These are phyloP conservation scores for Gambusia holbrooki DNA, from an alignment of 2,113 vertebrate species.

Conservation along the genomic window DNA sequence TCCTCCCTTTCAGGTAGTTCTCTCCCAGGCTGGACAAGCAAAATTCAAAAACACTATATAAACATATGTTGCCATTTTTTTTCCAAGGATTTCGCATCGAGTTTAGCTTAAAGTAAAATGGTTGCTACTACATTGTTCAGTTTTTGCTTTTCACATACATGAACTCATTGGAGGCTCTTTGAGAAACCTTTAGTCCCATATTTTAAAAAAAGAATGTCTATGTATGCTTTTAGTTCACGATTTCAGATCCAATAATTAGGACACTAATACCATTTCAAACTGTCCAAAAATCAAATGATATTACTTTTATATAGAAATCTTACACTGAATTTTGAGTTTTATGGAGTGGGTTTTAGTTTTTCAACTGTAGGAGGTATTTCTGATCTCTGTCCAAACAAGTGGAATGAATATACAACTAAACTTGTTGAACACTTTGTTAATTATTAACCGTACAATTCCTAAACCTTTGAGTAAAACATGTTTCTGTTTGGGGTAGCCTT, in stretches of 20 bases:
- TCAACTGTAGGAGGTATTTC: not conserved
- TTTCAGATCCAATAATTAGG: not conserved
- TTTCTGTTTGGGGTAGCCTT: not conserved
- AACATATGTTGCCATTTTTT: not conserved
- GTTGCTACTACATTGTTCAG: too few species aligned
- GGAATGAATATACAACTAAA: not conserved
- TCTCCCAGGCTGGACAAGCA: too few species aligned
- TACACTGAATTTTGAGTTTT: not conserved
- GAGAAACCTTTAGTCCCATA: too few species aligned
- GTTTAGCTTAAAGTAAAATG: too few species aligned
- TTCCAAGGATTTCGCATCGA: too few species aligned
- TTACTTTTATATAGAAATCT: not conserved
- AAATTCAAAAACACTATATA: not conserved
- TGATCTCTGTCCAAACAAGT: not conserved
- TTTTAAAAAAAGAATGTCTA: too few species aligned
- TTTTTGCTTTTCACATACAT: too few species aligned
- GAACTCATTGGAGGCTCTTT: too few species aligned
- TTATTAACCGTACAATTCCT: not conserved
- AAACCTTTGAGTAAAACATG: not conserved
- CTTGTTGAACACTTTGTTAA: not conserved
- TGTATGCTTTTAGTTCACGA: not conserved
- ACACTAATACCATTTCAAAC: not conserved
- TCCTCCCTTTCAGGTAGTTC: too few species aligned
- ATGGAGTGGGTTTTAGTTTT: not conserved
- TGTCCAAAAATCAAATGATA: not conserved